Base-by-base conservation (phyloP, 2,888 invertebrate species). In the Drosophila anomalipes region DNA sequence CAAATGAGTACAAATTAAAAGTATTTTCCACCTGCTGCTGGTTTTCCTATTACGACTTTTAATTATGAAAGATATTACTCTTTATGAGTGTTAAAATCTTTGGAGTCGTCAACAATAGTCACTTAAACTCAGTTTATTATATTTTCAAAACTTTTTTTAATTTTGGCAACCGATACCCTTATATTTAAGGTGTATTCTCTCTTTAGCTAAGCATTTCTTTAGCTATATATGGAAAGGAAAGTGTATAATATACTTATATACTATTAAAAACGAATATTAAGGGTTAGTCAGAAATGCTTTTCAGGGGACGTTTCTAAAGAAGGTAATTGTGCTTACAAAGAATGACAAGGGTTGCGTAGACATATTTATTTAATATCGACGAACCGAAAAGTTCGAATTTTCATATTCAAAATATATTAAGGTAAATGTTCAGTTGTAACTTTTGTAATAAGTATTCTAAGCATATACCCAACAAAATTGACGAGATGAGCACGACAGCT, bases 1-100 rank as follows among this genome's bases (percentile, higher is more conserved):
- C 54, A 56, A 47, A 39, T 47, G 22, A 53, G 41, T 37, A 4
- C 1, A 53, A 66, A 26, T 26, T 41, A 52, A 30, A 39, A 12
- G 28, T 5, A 14, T 35, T 49, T 28, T 60, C 10, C 10, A 44
- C 16, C 30, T 30, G 6, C 22, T 6, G 16, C 22, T 16, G 33
- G 2, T 30, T 30, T 61, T 52, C 51, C n/a, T 16, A 41, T 22
- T 22, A 32, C 10, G 19, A 58, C 16, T 44, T 58, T 32, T 44
- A 44, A 44, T 32, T 44, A 7, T 22, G 30, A 30, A 22, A 32
- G 22, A 22, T 41, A 1, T 41, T 30, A 22, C 22, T 3, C 5
- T 12, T 44, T 9, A 22, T 10, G 5, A 16, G 22, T 19, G 28
- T 6, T 56, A 33, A 16, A 33, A 16, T 33, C 19, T 28, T 51